Conservation (phyloP, 2,113 vertebrate genomes). For the Sylvietta virens region DNA sequence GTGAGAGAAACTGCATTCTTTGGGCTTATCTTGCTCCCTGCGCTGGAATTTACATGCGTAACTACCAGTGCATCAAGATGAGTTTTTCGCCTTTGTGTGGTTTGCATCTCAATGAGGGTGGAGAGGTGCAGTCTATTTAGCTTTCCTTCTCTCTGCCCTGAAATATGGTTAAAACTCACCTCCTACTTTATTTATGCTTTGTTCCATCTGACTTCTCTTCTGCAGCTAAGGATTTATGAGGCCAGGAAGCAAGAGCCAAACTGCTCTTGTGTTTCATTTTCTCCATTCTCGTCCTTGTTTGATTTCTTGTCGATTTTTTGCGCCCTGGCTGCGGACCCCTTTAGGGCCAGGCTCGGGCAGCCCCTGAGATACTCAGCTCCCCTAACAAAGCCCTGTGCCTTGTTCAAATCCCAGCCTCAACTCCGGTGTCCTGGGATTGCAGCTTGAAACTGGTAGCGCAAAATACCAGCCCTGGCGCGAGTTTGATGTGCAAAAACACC, state of each 20-base stretch:
- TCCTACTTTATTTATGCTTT: slow-evolving; percentile 46
- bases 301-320: background rate
- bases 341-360: background rate
- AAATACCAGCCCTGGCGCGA: background rate
- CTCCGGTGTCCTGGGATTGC: background rate
- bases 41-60: slow-evolving; percentile 42
- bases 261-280: slow-evolving; percentile 4
- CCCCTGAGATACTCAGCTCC: rapidly evolving
- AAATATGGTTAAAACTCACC: slow-evolving; percentile 45
- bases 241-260: background rate
- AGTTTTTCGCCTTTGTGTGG: slow-evolving; percentile 38
- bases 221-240: background rate
- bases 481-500: slow-evolving; percentile 30
- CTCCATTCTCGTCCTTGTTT: background rate
- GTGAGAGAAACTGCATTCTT: slow-evolving; percentile 51
- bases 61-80: slow-evolving; percentile 53
- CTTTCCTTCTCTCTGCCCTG: slow-evolving; percentile 23
- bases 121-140: slow-evolving; percentile 31
- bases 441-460: background rate
- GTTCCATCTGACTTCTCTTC: slow-evolving; percentile 21
- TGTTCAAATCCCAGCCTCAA: background rate
- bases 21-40: slow-evolving; percentile 39
- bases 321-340: rapidly evolving
- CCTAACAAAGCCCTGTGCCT: background rate
- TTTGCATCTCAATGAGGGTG: slow-evolving; percentile 45